phyloP scores from a whole-genome alignment of 2,888 invertebrate species.

The Apotomis turbidana region DNA sequence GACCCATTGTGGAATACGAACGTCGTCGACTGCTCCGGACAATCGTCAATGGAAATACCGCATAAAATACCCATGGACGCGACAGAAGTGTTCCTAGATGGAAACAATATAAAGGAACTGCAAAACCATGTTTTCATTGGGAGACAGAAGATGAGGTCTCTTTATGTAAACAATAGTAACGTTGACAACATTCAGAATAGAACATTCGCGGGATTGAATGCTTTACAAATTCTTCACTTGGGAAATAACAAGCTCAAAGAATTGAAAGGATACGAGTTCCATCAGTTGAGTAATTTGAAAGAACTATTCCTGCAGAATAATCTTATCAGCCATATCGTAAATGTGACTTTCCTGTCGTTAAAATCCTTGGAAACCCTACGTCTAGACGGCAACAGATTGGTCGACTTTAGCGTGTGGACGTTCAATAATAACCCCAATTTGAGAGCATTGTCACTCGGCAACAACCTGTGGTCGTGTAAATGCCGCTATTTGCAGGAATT shows the following conservation, averaged over 20 bases:
- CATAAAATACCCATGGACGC: conserved; percentile 96
- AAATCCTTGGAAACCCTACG: conserved; percentile 91
- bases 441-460: conserved; percentile 90
- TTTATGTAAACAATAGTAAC: conserved; percentile 93
- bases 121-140: conserved; percentile 95
- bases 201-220: conserved; percentile 93
- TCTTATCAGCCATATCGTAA: conserved; percentile 89
- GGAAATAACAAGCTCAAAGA: conserved; percentile 92
- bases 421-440: conserved; percentile 87
- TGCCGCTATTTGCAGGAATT: conserved; percentile 94
- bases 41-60: conserved; percentile 90
- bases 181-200: conserved; percentile 94
- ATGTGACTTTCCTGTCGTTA: conserved; percentile 90
- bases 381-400: conserved; percentile 92
- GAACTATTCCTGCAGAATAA: conserved; percentile 95
- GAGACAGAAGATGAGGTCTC: conserved; percentile 92
- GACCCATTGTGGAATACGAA: conserved; percentile 97
- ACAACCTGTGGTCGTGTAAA: conserved; percentile 95
- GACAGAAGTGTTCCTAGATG: conserved; percentile 96
- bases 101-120: conserved; percentile 92
- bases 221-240: conserved; percentile 91
- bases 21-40: conserved; percentile 95
- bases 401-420: conserved; percentile 91
- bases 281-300: conserved; percentile 89
- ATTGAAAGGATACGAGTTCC: conserved; percentile 93